phyloP scores from a whole-genome alignment of 1,140 invertebrate species.

The Agrilus planipennis region DNA sequence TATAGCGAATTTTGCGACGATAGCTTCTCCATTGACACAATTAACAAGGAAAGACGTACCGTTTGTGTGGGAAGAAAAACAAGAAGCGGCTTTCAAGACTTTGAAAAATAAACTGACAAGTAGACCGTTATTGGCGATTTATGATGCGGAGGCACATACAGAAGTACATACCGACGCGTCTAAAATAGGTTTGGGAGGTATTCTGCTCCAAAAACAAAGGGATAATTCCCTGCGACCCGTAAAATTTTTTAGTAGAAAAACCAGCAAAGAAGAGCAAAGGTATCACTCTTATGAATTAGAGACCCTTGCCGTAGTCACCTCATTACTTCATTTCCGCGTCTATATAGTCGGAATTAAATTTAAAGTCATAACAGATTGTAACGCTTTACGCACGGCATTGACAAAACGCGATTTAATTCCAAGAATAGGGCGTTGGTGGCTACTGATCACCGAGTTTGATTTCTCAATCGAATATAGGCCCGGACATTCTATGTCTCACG shows the following conservation, averaged over 20 bases:
- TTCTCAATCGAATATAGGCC: constrained; percentile 23
- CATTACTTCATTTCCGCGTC: constrained; percentile 19
- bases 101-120: constrained; percentile 3
- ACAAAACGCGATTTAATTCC: constrained; percentile 26
- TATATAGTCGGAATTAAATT: constrained; percentile 23
- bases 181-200: constrained; percentile 24
- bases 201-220: constrained; percentile 8
- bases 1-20: no score
- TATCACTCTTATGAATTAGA: constrained; percentile 33
- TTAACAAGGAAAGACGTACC: constrained; percentile 4
- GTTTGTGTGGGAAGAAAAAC: constrained; percentile 3
- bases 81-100: constrained; percentile 12
- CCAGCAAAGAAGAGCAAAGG: constrained; percentile 15
- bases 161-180: constrained; percentile 30
- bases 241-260: constrained; percentile 24
- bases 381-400: constrained; percentile 21
- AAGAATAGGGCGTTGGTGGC: constrained; percentile 29
- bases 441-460: constrained; percentile 24
- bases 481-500: constrained; percentile 23
- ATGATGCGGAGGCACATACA: constrained; percentile 13
- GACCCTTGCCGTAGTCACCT: constrained; percentile 26
- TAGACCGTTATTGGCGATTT: constrained; percentile 10
- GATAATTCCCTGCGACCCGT: constrained; percentile 22
- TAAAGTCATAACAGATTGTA: constrained; percentile 24
- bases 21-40: constrained; percentile 17